Evolutionary conservation across 2,888 invertebrate genomes (phyloP), one percentile per base, ranked within the genome.

Genomic region (Cheilosia impressa): DNA sequence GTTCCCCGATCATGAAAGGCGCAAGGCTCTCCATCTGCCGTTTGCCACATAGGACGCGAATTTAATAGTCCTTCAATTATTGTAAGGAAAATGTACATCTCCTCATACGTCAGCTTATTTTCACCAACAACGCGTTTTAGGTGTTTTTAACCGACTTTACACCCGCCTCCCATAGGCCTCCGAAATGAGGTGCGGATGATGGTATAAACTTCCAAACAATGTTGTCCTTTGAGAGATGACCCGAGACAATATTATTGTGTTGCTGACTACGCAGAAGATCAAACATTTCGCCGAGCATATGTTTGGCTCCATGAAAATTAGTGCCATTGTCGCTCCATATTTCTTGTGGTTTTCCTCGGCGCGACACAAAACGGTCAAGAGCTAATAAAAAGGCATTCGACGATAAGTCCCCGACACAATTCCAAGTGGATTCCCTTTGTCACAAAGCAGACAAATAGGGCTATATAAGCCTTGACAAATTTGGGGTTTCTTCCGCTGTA

Each of bases 1-100:
- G 4, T 10, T 62, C 47, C n/a, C 63, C 73, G 43, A 73, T 63
- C 31, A 63, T 53, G 31, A 62, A 73, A 31, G 2, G 72, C 72
- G 45, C 47, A 43, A 24, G 41, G 52, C 13, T 60, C 58, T 10
- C 43, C 31, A 15, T 47, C 47, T 1, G 69, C 45, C 9, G 58
- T 55, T 13, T 38, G 69, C 31, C 41, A 38, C 24, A 53, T 22
- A 15, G 45, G 58, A 17, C 69, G 53, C 6, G 57, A 71, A 43
- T 71, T 71, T 13, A 71, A 27, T 2, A 71, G 15, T 4, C n/a
- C 55, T 34, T 71, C 69, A 55, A 71, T 57, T 31, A 47, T 43
- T 1, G 69, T 22, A 15, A 71, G 31, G 1, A 69, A 17, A 1
- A 58, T 69, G 9, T 31, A 31, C 31, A 31, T 31, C 9, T 31